These are phyloP conservation scores for Drosophila lini DNA, from an alignment of 1,140 invertebrate genomes.

Conservation along the genomic window DNA sequence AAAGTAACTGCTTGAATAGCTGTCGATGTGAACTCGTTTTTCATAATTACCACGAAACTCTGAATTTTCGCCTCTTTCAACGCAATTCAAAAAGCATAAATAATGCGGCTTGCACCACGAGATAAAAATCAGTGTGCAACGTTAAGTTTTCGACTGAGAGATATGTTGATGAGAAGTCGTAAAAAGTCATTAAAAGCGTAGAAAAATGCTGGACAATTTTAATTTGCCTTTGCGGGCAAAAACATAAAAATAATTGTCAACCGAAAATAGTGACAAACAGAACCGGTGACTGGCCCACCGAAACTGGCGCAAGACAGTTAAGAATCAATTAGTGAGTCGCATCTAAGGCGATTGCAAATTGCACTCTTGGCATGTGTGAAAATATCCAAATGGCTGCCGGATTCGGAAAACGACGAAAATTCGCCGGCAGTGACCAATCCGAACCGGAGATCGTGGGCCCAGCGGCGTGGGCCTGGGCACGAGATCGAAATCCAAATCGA, in stretches of 20 bases:
- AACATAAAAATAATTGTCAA: conserved; percentile 22
- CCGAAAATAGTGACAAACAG: conserved; percentile 26
- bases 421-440: conserved; percentile 16
- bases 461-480: conserved; percentile 14
- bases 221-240: conserved; percentile 23
- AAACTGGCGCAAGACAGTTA: conserved; percentile 53
- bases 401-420: conserved; percentile 35
- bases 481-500: conserved; percentile 14
- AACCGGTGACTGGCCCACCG: conserved; percentile 27
- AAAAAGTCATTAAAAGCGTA: conserved; percentile 2
- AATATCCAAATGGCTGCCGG: conserved; percentile 54
- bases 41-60: conserved; percentile 15
- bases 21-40: conserved; percentile 30
- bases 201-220: conserved; percentile 23
- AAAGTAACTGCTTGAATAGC: conserved; percentile 5
- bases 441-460: conserved; percentile 17
- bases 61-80: background rate
- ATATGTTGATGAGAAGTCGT: conserved; percentile 25
- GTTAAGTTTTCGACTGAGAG: background rate
- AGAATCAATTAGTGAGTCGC: conserved; percentile 74
- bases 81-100: conserved; percentile 3
- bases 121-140: conserved; percentile 20
- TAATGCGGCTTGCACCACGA: conserved; percentile 10
- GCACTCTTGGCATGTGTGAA: conserved; percentile 61
- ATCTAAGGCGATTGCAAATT: conserved; percentile 65